These are phyloP conservation scores for Philopotamus ludificatus DNA, from an alignment of 1,140 invertebrate genomes.

Conservation along the genomic window DNA sequence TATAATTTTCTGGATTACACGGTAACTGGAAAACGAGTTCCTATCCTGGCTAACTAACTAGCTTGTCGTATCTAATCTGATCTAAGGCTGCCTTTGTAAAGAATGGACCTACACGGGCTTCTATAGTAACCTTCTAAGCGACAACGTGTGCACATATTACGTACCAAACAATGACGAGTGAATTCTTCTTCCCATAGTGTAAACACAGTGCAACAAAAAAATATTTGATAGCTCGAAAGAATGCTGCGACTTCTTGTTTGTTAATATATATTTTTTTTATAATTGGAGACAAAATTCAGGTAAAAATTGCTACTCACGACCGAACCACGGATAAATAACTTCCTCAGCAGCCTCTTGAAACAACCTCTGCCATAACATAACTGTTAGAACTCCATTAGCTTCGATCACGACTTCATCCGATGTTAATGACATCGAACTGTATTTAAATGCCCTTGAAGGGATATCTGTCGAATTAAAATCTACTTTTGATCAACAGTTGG, in stretches of 20 bases:
- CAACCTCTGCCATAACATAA: constrained; percentile 1
- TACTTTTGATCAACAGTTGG: no score
- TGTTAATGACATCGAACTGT: constrained; percentile 13
- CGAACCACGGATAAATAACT: constrained; percentile 14
- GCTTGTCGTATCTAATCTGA: no score
- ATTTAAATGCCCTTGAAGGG: not conserved
- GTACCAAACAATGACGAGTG: no score
- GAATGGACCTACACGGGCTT: no score
- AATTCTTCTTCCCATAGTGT: no score
- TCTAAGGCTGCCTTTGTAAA: no score
- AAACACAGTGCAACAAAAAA: no score
- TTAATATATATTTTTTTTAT: no score
- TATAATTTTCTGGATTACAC: not conserved
- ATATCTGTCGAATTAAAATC: no score
- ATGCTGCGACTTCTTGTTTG: no score
- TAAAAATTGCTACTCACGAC: not conserved
- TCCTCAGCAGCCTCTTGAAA: constrained; percentile 18
- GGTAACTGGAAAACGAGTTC: not conserved
- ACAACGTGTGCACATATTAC: not conserved
- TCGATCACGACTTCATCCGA: constrained; percentile 20
- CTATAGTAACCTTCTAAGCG: no score
- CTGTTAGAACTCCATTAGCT: constrained; percentile 16
- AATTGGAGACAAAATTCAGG: not conserved
- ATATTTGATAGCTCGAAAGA: no score
- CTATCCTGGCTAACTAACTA: not conserved